Percentiles rank a stretch among this genome's conserved stretches.
Conservation (phyloP, 2,888 invertebrate genomes). For the Salticus scenicus region DNA sequence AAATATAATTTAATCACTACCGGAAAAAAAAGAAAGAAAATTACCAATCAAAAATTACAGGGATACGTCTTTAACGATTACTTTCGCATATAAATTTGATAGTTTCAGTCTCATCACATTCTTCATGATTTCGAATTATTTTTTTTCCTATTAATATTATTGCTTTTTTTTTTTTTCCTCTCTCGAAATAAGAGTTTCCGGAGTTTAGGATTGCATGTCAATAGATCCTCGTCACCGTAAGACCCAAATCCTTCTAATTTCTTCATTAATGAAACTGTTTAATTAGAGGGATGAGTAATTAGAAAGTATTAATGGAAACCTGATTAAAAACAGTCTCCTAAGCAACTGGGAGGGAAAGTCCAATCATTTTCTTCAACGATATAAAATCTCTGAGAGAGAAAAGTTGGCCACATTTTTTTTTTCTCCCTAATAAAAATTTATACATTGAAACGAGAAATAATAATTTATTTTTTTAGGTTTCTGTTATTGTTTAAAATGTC, state of each 20-base stretch:
- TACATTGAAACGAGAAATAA: too few relatives aligned
- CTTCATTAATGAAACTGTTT: constrained; percentile 10
- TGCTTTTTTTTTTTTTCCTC: neutral
- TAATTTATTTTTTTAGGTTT: too few relatives aligned
- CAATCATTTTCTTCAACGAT: neutral
- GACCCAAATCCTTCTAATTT: constrained; percentile 12
- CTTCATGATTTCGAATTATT: neutral
- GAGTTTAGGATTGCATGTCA: neutral
- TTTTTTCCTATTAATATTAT: neutral
- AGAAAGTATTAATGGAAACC: neutral
- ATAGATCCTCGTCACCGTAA: neutral
- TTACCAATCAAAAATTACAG: neutral
- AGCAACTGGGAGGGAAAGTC: neutral
- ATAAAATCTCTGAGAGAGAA: neutral
- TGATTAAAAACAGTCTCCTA: neutral
- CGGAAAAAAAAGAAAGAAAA: neutral
- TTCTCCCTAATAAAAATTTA: too few relatives aligned
- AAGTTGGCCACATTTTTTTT: too few relatives aligned
- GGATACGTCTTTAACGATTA: neutral
- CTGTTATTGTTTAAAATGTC: too few relatives aligned
- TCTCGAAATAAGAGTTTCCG: neutral
- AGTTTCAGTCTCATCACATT: neutral
- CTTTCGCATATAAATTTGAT: neutral
- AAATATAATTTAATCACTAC: neutral
- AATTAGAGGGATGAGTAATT: constrained; percentile 8